Evolutionary conservation across 2,113 vertebrate species (phyloP), one percentile per base, ranked within the genome.

Genomic region (Oreotrochilus melanogaster): DNA sequence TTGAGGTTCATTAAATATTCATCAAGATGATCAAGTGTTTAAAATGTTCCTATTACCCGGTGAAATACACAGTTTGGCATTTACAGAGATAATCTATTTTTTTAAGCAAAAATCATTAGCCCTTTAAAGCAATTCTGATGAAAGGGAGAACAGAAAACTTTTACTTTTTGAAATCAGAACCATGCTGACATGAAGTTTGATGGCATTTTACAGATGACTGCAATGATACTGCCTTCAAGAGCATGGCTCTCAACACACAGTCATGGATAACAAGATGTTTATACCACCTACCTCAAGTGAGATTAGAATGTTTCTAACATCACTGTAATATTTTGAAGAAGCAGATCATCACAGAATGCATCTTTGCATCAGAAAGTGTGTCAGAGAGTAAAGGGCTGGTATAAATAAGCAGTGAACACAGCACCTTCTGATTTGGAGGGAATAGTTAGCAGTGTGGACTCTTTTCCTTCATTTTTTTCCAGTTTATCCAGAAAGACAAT

Each of bases 91-190:
- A 87, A 71, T 82, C 35, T 72, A 2, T 54, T 71, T 86, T 54
- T 79, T 66, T 25, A 66, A 69, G 78, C 39, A 92, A 70, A 93
- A 88, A 80, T 86, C 78, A 88, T 93, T 88, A 95, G 65, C 18
- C 39, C 42, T 93, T 39, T 84, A 73, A n/a, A 76, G 60, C 31
- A 85, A 80, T 71, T 70, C 69, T 90, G 48, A 62, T 91, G 64
- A 84, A 69, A 90, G 16, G 37, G 64, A 81, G 66, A 93, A 48
- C 28, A 86, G 78, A 56, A 71, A 58, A 70, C 14, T 83, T 80
- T 85, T 71, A 7, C 60, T 89, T 66, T 88, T 74, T 88, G 53
- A 58, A 75, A 94, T 78, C 45, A 31, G 48, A 94, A 62, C 31
- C 21, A 22, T 23, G 42, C 66, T 33, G 58, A 62, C 62, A 19